Percentiles rank a stretch among this genome's conserved stretches.
Conservation (phyloP, 2,113 vertebrate genomes). For the Dendropsophus ebraccatus region DNA sequence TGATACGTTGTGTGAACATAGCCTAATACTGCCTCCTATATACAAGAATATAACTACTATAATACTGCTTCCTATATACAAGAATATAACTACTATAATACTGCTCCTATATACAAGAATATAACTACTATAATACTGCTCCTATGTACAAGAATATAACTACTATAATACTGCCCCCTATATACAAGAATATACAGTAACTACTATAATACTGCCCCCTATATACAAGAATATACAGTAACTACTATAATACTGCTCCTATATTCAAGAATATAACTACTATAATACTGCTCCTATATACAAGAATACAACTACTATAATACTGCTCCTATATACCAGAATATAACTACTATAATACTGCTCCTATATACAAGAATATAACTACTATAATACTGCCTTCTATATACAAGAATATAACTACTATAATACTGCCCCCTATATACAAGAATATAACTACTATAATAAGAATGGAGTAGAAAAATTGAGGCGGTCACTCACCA, state of each 20-base stretch:
- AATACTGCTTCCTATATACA: background rate
- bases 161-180: background rate
- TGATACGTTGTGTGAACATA: too few relatives aligned
- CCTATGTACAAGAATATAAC: background rate
- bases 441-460: slow-evolving; percentile 10
- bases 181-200: background rate
- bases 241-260: background rate
- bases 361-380: too few relatives aligned
- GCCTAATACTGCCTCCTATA: too few relatives aligned
- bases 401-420: too few relatives aligned
- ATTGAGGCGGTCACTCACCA: too few relatives aligned
- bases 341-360: too few relatives aligned
- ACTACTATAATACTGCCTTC: too few relatives aligned
- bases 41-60: slow-evolving; percentile 15
- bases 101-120: background rate
- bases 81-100: slow-evolving; percentile 3
- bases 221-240: slow-evolving; percentile 17
- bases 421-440: background rate
- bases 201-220: slow-evolving; percentile 5
- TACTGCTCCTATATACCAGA: too few relatives aligned
- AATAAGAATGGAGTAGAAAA: too few relatives aligned
- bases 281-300: background rate
- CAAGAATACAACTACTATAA: too few relatives aligned
- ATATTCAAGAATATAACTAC: slow-evolving; percentile 4
- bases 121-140: slow-evolving; percentile 4